A percentile compares a stretch with the other conserved stretches of the same genome.
Evolutionary conservation across 2,113 vertebrate genomes (phyloP).

Genomic region (Oenanthe melanoleuca): DNA sequence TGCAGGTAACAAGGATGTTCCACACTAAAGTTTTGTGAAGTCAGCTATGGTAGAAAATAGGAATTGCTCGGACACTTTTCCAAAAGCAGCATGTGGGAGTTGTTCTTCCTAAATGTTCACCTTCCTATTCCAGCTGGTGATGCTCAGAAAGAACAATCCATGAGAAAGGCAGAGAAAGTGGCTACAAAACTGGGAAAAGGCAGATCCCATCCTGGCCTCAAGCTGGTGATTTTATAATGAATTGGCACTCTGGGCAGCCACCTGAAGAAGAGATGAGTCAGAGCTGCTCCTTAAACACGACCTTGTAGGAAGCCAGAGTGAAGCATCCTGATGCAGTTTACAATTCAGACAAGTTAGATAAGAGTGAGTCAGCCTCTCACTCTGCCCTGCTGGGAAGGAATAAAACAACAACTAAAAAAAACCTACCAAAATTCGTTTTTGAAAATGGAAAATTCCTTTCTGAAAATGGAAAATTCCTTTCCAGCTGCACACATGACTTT

Average conservation of each 20-base stretch:
- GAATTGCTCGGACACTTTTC: neutral
- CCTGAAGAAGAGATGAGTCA: neutral
- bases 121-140: neutral
- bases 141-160: neutral
- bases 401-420: neutral
- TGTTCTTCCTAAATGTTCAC: neutral
- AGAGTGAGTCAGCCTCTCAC: neutral
- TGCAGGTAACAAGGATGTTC: neutral
- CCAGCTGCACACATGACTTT: neutral
- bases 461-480: slow-evolving; percentile 2
- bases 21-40: neutral
- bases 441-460: neutral
- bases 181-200: neutral
- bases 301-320: neutral
- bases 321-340: neutral
- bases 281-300: neutral
- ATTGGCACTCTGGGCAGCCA: neutral
- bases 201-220: neutral
- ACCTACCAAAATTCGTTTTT: neutral
- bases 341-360: neutral
- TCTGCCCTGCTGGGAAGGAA: neutral
- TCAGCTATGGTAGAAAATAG: neutral
- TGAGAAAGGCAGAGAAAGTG: neutral
- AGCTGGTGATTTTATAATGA: neutral
- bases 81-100: neutral